Percentiles rank a stretch among this genome's conserved stretches.
Evolutionary conservation across 2,797 vertebrate species (phyloP).

Genomic region (Nothura maculosa): DNA sequence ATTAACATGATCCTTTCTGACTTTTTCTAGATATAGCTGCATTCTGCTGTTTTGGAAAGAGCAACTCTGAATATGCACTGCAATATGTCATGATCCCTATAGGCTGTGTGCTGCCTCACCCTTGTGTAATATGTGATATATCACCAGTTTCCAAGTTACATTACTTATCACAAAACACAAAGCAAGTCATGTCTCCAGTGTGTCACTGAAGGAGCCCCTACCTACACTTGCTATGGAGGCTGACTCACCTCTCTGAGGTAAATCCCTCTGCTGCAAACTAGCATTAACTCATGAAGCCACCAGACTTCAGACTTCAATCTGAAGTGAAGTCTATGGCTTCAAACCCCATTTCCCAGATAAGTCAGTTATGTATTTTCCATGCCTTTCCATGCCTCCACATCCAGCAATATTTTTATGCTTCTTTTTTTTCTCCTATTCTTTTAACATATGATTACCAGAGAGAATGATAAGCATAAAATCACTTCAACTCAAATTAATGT

Average conservation of each 20-base stretch:
- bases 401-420: background rate
- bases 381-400: background rate
- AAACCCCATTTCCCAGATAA: background rate
- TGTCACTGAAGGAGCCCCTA: background rate
- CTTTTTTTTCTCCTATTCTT: too few relatives aligned
- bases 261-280: background rate
- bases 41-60: slow-evolving; percentile 19
- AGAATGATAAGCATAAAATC: background rate
- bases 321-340: background rate
- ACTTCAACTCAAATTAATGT: background rate
- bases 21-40: background rate
- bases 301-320: background rate
- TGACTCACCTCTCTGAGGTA: background rate
- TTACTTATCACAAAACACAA: background rate
- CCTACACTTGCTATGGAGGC: rapidly evolving
- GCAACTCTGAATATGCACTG: slow-evolving; percentile 32
- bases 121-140: slow-evolving; percentile 20
- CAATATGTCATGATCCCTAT: slow-evolving; percentile 33
- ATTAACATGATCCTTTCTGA: background rate
- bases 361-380: background rate
- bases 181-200: background rate
- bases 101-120: slow-evolving; percentile 13
- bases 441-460: background rate
- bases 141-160: background rate
- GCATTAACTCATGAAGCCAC: background rate